Base-by-base conservation (phyloP, 2,797 vertebrate species). In the Apogon talboti region DNA sequence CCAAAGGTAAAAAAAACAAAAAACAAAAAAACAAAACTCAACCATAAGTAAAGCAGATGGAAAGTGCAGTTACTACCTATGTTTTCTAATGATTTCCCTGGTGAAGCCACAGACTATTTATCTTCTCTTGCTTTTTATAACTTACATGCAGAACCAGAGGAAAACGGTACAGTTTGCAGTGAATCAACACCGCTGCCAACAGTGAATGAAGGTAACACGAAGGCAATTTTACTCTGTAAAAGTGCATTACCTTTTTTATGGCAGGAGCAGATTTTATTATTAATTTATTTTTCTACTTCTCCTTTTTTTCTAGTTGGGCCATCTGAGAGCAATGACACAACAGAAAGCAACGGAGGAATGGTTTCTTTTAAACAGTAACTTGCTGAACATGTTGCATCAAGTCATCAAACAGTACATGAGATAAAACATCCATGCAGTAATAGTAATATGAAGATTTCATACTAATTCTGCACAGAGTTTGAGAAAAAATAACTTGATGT, bases 281-380 rank as follows among this genome's bases (percentile, higher is more conserved):
- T 59, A 13, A 71, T 48, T 9, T 2, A 11, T 67, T 13, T 64
- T 37, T 64, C 8, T 9, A 14, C 21, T 13, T 42, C 12, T 41
- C 2, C 0, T 0, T 51, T 0, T 60, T 70, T 74, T 74, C 33
- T 12, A 92, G 91, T n/a, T 37, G 56, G 47, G 45, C 71, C n/a
- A 0, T 37, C 56, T 33, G 78, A 83, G 35, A 74, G 11, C 65
- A 3, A 37, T 0, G 66, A 66, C 1, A 24, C 24, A 2, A 41
- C 54, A 43, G 84, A 79, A 64, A 85, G 15, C n/a, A 80, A 82
- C 0, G 65, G 62, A 0, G 87, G 66, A 0, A 65, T 92, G 65
- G 45, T 68, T 81, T 92, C 90, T 51, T 92, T 92, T 68, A 83
- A 88, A 58, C 30, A 53, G 15, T 90, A 47, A 89, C 40, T 61